These are phyloP conservation scores for Melinaea marsaeus DNA, from an alignment of 2,888 invertebrate genomes.

Conservation along the genomic window DNA sequence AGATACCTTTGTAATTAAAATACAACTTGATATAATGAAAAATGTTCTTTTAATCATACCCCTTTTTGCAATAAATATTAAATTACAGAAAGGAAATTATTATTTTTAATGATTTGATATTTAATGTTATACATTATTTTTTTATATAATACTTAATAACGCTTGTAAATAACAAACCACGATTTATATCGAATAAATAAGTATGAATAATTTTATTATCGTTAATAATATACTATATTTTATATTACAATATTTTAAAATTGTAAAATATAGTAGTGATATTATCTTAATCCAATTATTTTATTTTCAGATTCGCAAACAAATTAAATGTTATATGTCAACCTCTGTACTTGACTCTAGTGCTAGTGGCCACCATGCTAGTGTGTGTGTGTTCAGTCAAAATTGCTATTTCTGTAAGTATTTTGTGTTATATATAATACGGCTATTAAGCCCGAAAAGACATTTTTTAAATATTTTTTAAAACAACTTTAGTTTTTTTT, in stretches of 20 bases:
- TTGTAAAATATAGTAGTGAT: not conserved
- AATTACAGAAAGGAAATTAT: not conserved
- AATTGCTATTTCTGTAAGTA: conserved; percentile 66
- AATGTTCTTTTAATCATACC: too few species aligned
- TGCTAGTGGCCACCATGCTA: conserved; percentile 58
- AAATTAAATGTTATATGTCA: conserved; percentile 60
- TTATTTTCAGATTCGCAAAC: conserved; percentile 55
- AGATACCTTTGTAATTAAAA: conserved; percentile 2
- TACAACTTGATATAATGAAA: not conserved
- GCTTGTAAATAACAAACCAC: too few species aligned
- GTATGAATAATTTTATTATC: too few species aligned
- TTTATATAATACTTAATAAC: too few species aligned
- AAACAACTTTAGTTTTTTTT: too few species aligned
- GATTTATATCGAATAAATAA: too few species aligned
- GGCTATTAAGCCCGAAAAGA: too few species aligned
- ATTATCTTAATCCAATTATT: not conserved
- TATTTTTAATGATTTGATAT: too few species aligned
- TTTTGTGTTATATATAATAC: not conserved
- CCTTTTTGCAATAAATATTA: not conserved
- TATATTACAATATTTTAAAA: not conserved
- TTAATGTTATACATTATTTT: too few species aligned
- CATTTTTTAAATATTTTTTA: too few species aligned
- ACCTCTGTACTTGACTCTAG: conserved; percentile 60
- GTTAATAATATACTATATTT: too few species aligned
- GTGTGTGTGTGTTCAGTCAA: conserved; percentile 70